Evolutionary conservation across 2,113 vertebrate species (phyloP).

Genomic region (Phodopus roborovskii): DNA sequence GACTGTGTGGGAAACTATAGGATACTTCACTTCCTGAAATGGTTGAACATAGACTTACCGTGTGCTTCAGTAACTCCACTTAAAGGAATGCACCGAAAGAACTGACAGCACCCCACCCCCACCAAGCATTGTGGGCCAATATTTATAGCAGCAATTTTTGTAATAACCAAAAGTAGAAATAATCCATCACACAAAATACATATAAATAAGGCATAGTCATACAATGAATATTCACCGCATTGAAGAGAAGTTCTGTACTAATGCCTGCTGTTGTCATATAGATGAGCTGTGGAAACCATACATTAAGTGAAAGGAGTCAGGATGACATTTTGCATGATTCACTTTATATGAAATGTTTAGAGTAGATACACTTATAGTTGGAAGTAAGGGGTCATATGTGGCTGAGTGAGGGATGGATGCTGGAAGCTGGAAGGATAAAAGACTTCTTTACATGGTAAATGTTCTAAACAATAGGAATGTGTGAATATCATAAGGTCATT

Average conservation of each 20-base stretch:
- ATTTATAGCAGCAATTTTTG: neutral
- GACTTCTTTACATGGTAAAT: neutral
- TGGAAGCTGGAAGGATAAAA: neutral
- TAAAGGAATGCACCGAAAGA: neutral
- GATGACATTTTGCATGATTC: neutral
- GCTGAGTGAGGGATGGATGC: neutral
- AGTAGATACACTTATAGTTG: neutral
- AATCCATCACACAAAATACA: neutral
- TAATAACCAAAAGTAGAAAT: neutral
- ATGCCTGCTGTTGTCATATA: neutral
- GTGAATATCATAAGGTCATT: neutral
- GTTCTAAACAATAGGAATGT: neutral
- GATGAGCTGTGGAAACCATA: neutral
- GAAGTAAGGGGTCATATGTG: neutral
- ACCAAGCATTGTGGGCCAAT: neutral
- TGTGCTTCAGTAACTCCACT: neutral
- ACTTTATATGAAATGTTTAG: neutral
- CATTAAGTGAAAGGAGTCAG: neutral
- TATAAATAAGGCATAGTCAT: neutral
- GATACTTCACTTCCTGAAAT: neutral
- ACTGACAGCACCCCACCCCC: neutral
- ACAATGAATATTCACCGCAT: neutral
- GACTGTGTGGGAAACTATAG: neutral
- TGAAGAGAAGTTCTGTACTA: neutral
- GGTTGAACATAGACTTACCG: neutral